Conservation (phyloP, 2,113 vertebrate genomes). For the Pedionomus torquatus region DNA sequence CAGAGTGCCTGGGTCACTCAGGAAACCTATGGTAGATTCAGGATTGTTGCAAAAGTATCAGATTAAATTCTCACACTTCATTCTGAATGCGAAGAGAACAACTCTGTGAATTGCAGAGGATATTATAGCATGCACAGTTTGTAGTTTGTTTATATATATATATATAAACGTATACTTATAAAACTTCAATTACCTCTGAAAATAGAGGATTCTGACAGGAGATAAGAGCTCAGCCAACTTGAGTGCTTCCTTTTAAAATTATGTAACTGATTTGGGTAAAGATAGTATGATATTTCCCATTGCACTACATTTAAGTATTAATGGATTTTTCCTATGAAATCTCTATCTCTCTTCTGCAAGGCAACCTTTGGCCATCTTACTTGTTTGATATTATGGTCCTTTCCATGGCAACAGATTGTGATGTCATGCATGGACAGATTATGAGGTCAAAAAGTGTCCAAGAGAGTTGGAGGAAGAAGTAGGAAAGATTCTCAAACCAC, state of each 20-base stretch:
- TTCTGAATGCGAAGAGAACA: background rate
- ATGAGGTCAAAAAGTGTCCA: conserved; percentile 46
- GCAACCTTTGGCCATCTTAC: conserved; percentile 21
- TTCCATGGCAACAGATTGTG: conserved; percentile 50
- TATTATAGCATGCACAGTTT: background rate
- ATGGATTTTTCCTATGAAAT: conserved; percentile 55
- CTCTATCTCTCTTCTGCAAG: conserved; percentile 54
- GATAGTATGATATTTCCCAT: conserved; percentile 52
- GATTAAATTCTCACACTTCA: conserved; percentile 30
- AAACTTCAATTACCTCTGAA: conserved; percentile 50
- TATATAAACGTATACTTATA: background rate
- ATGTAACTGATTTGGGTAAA: conserved; percentile 49
- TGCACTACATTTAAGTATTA: conserved; percentile 52
- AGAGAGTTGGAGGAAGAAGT: background rate
- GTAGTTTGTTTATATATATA: background rate
- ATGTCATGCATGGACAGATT: conserved; percentile 51
- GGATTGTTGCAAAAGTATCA: background rate
- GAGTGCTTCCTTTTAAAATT: conserved; percentile 55
- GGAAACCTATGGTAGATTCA: background rate
- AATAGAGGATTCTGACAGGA: conserved; percentile 32
- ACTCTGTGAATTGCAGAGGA: background rate
- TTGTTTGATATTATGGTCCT: conserved; percentile 43
- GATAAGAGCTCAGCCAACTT: conserved; percentile 22
- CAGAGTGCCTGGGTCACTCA: background rate
- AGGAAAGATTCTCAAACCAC: conserved; percentile 18